Evolutionary conservation across 2,888 invertebrate species (phyloP).

Genomic region (Itoplectis maculator): DNA sequence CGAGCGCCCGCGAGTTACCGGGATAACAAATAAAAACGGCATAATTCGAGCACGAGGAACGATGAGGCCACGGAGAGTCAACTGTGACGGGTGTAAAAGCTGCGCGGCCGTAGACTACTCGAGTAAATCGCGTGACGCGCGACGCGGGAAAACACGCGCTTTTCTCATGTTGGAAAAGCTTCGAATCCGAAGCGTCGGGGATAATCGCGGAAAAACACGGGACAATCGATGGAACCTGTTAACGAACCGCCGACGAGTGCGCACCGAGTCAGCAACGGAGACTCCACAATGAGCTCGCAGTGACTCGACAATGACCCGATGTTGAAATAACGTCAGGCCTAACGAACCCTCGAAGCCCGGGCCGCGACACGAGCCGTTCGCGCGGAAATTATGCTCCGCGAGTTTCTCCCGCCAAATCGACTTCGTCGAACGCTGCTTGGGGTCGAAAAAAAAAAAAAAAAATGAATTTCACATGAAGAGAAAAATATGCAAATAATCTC

Average conservation of each 20-base stretch:
- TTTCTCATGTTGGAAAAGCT: no score
- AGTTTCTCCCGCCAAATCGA: not conserved
- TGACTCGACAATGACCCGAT: not conserved
- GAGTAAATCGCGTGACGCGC: not conserved
- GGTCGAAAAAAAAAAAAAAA: no score
- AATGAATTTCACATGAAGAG: no score
- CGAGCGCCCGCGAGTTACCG: not conserved
- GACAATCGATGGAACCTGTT: no score
- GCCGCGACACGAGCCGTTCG: not conserved
- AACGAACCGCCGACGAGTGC: not conserved
- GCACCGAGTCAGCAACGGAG: not conserved
- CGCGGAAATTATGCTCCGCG: not conserved
- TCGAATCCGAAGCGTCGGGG: no score
- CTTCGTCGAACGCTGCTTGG: no score
- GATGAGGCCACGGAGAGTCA: no score
- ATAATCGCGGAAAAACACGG: no score
- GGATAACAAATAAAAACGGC: conserved; percentile 3
- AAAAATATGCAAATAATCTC: no score
- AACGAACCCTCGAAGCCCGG: not conserved
- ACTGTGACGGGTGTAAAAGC: not conserved
- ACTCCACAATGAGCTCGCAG: not conserved
- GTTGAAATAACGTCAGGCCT: not conserved
- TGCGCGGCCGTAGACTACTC: not conserved
- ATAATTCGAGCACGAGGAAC: not conserved
- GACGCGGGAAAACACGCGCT: no score